phyloP scores from a whole-genome alignment of 2,797 vertebrate genomes.

The Valencia hispanica region DNA sequence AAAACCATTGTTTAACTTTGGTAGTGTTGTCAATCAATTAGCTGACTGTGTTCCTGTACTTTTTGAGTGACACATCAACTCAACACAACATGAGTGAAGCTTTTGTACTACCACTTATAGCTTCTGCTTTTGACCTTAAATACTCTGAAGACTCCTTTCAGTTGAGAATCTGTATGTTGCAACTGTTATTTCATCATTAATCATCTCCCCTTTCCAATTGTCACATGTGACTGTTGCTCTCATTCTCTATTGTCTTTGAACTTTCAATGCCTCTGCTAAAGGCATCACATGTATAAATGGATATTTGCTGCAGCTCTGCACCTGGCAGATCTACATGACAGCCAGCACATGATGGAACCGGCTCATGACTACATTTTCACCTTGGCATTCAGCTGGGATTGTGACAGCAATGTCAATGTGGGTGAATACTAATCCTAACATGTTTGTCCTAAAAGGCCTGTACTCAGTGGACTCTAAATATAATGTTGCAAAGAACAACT shows the following conservation, averaged over 20 bases:
- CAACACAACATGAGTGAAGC: no score
- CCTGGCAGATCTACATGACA: slow-evolving; percentile 58
- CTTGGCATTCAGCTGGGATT: slow-evolving; percentile 40
- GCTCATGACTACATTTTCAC: slow-evolving; percentile 51
- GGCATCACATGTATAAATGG: slow-evolving; percentile 46
- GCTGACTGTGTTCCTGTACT: no score
- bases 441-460: slow-evolving; percentile 39
- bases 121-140: not conserved
- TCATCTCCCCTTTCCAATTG: not conserved
- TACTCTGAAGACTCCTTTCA: slow-evolving; percentile 5
- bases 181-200: not conserved
- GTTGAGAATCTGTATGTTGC: not conserved
- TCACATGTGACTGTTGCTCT: not conserved
- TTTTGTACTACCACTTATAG: not conserved
- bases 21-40: no score
- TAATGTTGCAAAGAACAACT: slow-evolving; percentile 13
- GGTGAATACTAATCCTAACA: slow-evolving; percentile 47
- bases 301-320: slow-evolving; percentile 42
- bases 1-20: no score
- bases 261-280: slow-evolving; percentile 37
- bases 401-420: slow-evolving; percentile 44
- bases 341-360: slow-evolving; percentile 38
- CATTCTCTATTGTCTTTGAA: not conserved
- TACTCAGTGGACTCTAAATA: slow-evolving; percentile 34
- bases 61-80: no score